Percentiles rank a stretch among this genome's conserved stretches.
phyloP scores from a whole-genome alignment of 2,113 vertebrate genomes.

The Archilochus colubris region DNA sequence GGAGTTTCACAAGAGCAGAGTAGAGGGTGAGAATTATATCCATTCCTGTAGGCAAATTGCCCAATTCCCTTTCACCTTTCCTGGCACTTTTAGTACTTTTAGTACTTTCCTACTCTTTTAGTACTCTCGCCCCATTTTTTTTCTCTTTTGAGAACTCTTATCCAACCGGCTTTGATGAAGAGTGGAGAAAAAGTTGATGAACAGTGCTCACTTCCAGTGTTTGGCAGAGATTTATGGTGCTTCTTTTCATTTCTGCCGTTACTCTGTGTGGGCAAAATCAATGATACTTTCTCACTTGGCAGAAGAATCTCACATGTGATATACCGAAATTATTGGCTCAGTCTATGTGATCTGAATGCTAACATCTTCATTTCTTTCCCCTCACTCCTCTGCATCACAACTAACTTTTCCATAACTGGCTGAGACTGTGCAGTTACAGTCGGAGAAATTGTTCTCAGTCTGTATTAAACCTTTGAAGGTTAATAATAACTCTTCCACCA shows the following conservation, averaged over 20 bases:
- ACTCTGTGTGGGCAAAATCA: constrained; percentile 13
- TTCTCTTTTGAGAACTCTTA: background rate
- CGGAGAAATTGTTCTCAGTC: background rate
- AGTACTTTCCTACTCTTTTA: background rate
- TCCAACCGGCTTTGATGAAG: background rate
- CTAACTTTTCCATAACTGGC: background rate
- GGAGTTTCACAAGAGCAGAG: too few species aligned
- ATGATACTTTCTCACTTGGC: constrained; percentile 11
- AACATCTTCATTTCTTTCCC: background rate
- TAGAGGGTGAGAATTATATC: too few species aligned
- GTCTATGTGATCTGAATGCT: background rate
- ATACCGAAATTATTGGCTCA: background rate
- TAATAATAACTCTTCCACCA: background rate
- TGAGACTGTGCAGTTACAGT: background rate
- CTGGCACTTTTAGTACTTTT: too few species aligned
- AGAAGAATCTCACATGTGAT: background rate
- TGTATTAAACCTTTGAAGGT: background rate
- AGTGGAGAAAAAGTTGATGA: background rate
- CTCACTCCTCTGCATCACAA: background rate
- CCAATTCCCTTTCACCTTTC: background rate
- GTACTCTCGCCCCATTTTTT: background rate
- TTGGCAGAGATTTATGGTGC: constrained; percentile 14
- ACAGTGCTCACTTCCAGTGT: background rate
- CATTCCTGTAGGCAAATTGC: background rate
- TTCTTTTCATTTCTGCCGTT: background rate